phyloP scores from a whole-genome alignment of 2,113 vertebrate species.

The Phasianus colchicus region DNA sequence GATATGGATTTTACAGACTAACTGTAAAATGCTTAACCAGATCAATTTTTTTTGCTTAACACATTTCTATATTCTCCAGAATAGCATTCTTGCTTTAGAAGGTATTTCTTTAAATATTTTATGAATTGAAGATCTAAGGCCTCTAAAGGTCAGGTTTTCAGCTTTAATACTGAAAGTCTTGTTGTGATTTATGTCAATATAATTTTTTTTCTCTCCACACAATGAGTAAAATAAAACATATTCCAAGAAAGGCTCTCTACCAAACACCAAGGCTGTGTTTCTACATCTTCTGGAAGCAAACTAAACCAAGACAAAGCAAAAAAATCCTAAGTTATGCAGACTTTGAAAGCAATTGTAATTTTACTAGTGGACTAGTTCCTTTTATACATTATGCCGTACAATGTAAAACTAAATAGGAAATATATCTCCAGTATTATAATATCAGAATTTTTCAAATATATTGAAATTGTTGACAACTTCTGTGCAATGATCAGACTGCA shows the following conservation, averaged over 20 bases:
- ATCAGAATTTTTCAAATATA: background rate
- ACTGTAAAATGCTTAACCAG: background rate
- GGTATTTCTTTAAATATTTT: background rate
- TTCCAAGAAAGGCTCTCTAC: background rate
- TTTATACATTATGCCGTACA: background rate
- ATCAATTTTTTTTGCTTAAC: background rate
- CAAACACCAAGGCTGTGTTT: background rate
- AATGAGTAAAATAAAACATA: background rate
- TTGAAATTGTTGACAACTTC: conserved; percentile 11
- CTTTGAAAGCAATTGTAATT: background rate
- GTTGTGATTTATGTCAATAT: background rate
- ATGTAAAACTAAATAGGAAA: background rate
- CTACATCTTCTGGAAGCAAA: background rate
- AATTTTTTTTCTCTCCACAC: background rate
- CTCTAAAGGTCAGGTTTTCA: background rate
- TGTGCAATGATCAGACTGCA: background rate
- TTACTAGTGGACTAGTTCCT: background rate
- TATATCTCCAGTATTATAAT: background rate
- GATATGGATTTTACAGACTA: background rate
- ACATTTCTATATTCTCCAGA: background rate
- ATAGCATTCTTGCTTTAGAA: background rate
- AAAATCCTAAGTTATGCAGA: background rate
- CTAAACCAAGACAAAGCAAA: background rate
- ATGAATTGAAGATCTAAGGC: background rate
- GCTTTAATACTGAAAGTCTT: background rate